A percentile compares a stretch with the other conserved stretches of the same genome.
These are phyloP conservation scores for Drosophila maculinotata DNA, from an alignment of 2,888 invertebrate species.

Conservation along the genomic window DNA sequence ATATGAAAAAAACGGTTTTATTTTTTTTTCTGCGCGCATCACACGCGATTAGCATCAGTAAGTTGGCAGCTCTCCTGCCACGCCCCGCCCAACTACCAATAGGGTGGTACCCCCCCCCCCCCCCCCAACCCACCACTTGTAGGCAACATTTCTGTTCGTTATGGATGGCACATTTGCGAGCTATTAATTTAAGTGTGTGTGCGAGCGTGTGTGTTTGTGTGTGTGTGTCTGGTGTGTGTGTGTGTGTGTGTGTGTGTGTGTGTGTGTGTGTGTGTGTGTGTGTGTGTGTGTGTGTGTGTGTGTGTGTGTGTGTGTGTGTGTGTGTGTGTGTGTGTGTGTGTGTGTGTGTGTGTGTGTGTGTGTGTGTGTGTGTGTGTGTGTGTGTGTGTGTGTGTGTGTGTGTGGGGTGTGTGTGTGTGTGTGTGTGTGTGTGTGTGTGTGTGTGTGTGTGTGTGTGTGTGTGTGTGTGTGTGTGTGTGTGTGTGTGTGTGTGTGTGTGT, in stretches of 20 bases:
- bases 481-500: slow-evolving; percentile 41
- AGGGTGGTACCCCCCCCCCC: not conserved
- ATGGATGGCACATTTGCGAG: slow-evolving; percentile 73
- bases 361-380: slow-evolving; percentile 15
- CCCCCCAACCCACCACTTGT: slow-evolving; percentile 14
- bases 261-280: slow-evolving; percentile 15
- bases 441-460: slow-evolving; percentile 42
- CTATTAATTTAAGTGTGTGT: slow-evolving; percentile 66
- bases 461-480: slow-evolving; percentile 39
- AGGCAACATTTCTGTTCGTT: slow-evolving; percentile 37
- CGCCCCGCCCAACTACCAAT: not conserved
- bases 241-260: slow-evolving; percentile 24
- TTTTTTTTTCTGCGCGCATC: slow-evolving; percentile 27
- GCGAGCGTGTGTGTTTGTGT: slow-evolving; percentile 25
- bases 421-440: slow-evolving; percentile 19
- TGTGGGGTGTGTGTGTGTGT: slow-evolving; percentile 18
- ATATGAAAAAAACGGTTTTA: slow-evolving; percentile 26
- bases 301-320: slow-evolving; percentile 16
- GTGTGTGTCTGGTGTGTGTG: slow-evolving; percentile 18
- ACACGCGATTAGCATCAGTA: slow-evolving; percentile 68
- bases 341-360: slow-evolving; percentile 23
- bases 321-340: slow-evolving; percentile 20
- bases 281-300: slow-evolving; percentile 21
- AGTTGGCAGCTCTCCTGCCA: slow-evolving; percentile 33
- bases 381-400: slow-evolving; percentile 17